A percentile compares a stretch with the other conserved stretches of the same genome.
These are phyloP conservation scores for Trisateles emortualis DNA, from an alignment of 2,888 invertebrate species.

Conservation along the genomic window DNA sequence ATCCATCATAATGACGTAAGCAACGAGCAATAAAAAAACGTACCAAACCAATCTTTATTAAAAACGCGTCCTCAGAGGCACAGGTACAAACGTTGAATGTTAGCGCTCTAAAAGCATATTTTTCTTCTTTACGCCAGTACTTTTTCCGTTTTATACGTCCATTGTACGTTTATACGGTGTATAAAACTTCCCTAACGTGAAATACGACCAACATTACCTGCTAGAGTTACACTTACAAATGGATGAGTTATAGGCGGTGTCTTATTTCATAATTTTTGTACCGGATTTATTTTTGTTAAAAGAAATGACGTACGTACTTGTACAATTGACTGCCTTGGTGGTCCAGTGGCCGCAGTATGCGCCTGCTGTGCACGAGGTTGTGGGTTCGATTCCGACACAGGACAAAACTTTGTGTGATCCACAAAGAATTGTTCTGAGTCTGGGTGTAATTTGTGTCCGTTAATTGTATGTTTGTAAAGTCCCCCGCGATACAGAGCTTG, in stretches of 20 bases:
- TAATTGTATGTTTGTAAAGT: too few species aligned
- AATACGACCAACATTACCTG: slow-evolving; percentile 54
- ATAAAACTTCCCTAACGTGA: slow-evolving; percentile 60
- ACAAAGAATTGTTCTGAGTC: too few species aligned
- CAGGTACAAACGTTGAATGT: slow-evolving; percentile 24
- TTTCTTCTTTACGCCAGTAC: slow-evolving; percentile 52
- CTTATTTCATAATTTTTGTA: slow-evolving; percentile 33
- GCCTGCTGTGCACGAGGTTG: too few species aligned
- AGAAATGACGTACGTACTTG: neutral
- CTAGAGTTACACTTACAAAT: slow-evolving; percentile 42
- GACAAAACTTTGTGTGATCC: too few species aligned
- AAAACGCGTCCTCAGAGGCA: slow-evolving; percentile 46
- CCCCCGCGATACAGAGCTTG: too few species aligned
- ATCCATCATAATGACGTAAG: too few species aligned
- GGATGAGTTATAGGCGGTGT: slow-evolving; percentile 39
- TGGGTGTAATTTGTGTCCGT: too few species aligned
- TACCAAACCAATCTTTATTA: slow-evolving; percentile 64
- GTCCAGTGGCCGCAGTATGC: too few species aligned
- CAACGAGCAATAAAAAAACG: too few species aligned
- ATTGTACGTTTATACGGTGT: slow-evolving; percentile 54
- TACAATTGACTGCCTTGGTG: neutral
- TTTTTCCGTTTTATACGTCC: slow-evolving; percentile 50
- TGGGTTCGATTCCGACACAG: too few species aligned
- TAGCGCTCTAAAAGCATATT: slow-evolving; percentile 58
- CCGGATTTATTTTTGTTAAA: slow-evolving; percentile 28